Evolutionary conservation across 2,113 vertebrate genomes (phyloP).

Genomic region (Mastomys coucha): DNA sequence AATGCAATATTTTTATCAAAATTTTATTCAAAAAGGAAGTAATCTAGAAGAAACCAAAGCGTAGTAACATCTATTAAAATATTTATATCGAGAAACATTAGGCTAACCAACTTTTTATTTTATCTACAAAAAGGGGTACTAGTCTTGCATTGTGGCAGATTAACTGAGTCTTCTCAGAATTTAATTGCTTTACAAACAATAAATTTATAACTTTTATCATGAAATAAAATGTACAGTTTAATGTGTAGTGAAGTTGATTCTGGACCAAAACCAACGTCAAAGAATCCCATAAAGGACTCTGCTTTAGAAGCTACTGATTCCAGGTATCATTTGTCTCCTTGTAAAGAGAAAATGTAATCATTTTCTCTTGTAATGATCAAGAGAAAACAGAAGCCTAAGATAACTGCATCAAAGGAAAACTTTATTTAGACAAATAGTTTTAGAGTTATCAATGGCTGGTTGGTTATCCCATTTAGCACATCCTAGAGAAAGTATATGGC

Average conservation of each 20-base stretch:
- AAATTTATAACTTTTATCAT: not conserved
- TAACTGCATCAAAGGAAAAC: not conserved
- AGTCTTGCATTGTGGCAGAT: not conserved
- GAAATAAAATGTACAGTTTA: not conserved
- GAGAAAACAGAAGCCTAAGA: not conserved
- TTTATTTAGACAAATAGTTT: not conserved
- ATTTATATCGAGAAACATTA: conserved; percentile 17
- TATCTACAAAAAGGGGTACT: not conserved
- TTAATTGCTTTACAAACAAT: not conserved
- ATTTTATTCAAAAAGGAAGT: not conserved
- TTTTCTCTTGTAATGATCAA: not conserved
- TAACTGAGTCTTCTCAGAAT: not conserved
- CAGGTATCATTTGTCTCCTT: not conserved
- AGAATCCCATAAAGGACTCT: not conserved
- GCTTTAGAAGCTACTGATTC: not conserved
- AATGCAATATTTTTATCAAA: not conserved
- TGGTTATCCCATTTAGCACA: not conserved
- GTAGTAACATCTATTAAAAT: not conserved
- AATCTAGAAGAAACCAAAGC: not conserved
- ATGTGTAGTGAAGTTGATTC: not conserved
- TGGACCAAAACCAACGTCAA: not conserved
- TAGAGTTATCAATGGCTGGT: not conserved
- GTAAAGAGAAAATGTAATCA: too few species aligned
- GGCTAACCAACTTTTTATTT: not conserved
- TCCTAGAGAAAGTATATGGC: too few species aligned